Base-by-base conservation (phyloP, 2,113 vertebrate genomes). In the Thamnophis sirtalis region DNA sequence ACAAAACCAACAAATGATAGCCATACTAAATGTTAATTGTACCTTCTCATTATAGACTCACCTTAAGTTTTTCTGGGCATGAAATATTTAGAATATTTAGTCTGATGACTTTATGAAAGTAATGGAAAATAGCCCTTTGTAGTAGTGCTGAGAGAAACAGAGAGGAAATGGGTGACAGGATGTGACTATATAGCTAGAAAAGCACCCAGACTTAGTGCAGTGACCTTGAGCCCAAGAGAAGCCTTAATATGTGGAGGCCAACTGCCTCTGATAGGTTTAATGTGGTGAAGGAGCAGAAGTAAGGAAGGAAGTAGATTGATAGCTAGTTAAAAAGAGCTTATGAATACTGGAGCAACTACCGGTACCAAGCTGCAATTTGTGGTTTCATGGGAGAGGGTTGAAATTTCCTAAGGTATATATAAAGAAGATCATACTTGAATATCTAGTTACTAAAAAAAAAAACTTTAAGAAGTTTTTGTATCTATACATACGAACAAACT, bases 381-480 rank as follows among this genome's bases (percentile, higher is more conserved):
- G 89, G 15, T 89, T 94, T 96, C 58, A 53, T 49, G 43, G n/a
- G n/a, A 60, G 88, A 26, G 80, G 89, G 87, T 92, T 15, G 26
- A 92, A 56, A 17, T 91, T 7, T 93, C 60, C 93, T 93, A 53
- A 60, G 87, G 11, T 73, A 38, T 73, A 33, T 28, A 89, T 91
- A 89, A 26, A 89, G 90, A 89, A 92, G 51, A 95, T 95, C 43
- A 63, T 91, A 87, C n/a, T 84, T 93, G 94, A 95, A 89, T 86
- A 93, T 73, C n/a, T 1, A 48, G 88, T 94, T 94, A 94, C 43
- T 21, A 94, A 95, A 92, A 95, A 95, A 53, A 92, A 33, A 95
- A 93, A 33, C 28, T 58, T 95, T 91, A 94, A 94, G 93, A 93
- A 93, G 95, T 96, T 94, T 95, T 38, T 60, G 26, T 38, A 86